phyloP scores from a whole-genome alignment of 2,888 invertebrate genomes.

The Megaustenia siamemsis region DNA sequence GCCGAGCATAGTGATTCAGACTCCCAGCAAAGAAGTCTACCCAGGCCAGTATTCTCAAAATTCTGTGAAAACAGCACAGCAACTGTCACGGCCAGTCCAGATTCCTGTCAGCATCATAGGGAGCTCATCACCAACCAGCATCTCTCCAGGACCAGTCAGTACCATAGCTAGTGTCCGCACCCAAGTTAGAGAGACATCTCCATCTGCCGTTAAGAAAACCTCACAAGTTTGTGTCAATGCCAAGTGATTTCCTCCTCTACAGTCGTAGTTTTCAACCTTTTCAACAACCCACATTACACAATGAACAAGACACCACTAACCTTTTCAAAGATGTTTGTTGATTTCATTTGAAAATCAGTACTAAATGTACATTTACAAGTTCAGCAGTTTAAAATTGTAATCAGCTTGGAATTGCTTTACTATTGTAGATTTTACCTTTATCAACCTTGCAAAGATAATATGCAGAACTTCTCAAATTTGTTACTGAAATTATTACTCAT shows the following conservation, averaged over 20 bases:
- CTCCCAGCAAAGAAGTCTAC: slow-evolving; percentile 49
- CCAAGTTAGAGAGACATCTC: slow-evolving; percentile 68
- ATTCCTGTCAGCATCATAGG: slow-evolving; percentile 73
- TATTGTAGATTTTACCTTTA: no score
- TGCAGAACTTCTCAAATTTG: no score
- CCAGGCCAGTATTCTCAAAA: slow-evolving; percentile 38
- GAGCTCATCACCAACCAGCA: slow-evolving; percentile 39
- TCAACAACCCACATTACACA: no score
- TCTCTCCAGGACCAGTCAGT: background rate
- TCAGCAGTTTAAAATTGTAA: no score
- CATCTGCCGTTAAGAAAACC: slow-evolving; percentile 71
- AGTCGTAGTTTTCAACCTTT: no score
- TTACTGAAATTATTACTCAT: no score
- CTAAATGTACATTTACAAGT: no score
- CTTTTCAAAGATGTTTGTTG: no score
- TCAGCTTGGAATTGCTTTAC: no score
- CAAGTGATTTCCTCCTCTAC: slow-evolving; percentile 65
- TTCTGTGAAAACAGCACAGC: slow-evolving; percentile 15
- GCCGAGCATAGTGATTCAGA: slow-evolving; percentile 65
- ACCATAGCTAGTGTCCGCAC: slow-evolving; percentile 61
- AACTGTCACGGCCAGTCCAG: slow-evolving; percentile 64
- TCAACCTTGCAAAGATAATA: no score
- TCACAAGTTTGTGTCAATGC: slow-evolving; percentile 77
- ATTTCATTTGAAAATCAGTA: no score
- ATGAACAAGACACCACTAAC: no score